Evolutionary conservation across 2,888 invertebrate species (phyloP).

Genomic region (Holacanthella duospinosa): DNA sequence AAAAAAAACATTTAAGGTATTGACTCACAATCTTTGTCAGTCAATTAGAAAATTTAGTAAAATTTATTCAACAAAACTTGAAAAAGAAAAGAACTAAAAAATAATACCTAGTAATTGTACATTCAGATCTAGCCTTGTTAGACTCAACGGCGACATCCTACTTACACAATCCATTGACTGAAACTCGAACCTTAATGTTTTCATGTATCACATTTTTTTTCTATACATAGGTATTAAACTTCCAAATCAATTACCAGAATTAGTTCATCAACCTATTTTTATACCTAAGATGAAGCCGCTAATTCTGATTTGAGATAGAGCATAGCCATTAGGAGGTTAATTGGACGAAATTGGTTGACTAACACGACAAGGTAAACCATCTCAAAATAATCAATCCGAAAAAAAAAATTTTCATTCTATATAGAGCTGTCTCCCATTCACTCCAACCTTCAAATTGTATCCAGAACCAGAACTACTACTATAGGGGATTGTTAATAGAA

Average conservation of each 20-base stretch:
- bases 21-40: too few species aligned
- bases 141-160: neutral
- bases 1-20: too few species aligned
- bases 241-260: neutral
- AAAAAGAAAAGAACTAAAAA: neutral
- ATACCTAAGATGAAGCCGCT: neutral
- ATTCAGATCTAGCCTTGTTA: neutral
- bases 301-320: too few species aligned
- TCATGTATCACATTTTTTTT: neutral
- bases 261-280: neutral
- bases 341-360: constrained; percentile 1
- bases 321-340: too few species aligned
- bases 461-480: neutral
- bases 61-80: neutral
- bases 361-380: too few species aligned
- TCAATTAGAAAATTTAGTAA: neutral
- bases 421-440: neutral
- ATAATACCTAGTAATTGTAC: neutral
- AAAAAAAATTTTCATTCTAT: neutral
- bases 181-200: neutral
- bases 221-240: neutral
- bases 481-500: neutral
- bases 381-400: too few species aligned
- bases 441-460: neutral
- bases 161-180: neutral